Percentiles rank a stretch among this genome's conserved stretches.
phyloP scores from a whole-genome alignment of 2,888 invertebrate species.

The Heteropelma amictum region DNA sequence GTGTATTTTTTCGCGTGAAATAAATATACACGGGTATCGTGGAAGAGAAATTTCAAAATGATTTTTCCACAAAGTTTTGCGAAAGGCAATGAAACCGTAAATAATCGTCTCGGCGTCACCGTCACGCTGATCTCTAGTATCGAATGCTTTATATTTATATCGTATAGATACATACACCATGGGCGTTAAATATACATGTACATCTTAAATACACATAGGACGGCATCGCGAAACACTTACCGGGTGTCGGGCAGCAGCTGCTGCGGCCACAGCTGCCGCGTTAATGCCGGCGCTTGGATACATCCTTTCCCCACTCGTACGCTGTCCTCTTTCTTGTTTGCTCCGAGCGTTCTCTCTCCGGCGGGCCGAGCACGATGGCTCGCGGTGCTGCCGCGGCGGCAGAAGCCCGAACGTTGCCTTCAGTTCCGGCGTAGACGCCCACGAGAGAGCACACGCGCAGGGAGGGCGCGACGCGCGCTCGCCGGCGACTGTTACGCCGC shows the following conservation, averaged over 20 bases:
- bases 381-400: slow-evolving; percentile 43
- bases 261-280: slow-evolving; percentile 76
- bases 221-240: slow-evolving; percentile 65
- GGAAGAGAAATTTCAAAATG: too few species aligned
- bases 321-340: slow-evolving; percentile 5
- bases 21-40: too few species aligned
- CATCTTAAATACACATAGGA: neutral
- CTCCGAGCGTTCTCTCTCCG: slow-evolving; percentile 15
- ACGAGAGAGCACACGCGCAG: slow-evolving; percentile 37
- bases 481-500: slow-evolving; percentile 48
- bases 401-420: slow-evolving; percentile 43
- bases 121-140: too few species aligned
- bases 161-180: too few species aligned
- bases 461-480: neutral
- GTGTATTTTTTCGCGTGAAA: too few species aligned
- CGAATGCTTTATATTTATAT: too few species aligned
- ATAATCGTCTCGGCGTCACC: too few species aligned
- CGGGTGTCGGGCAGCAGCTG: slow-evolving; percentile 77
- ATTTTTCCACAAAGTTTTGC: too few species aligned
- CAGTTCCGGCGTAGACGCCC: slow-evolving; percentile 57
- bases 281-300: slow-evolving; percentile 74
- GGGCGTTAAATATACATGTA: neutral
- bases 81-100: too few species aligned
- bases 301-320: slow-evolving; percentile 65
- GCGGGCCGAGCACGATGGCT: slow-evolving; percentile 8